A percentile compares a stretch with the other conserved stretches of the same genome.
Conservation (phyloP, 2,797 vertebrate genomes). For the Todus mexicanus region DNA sequence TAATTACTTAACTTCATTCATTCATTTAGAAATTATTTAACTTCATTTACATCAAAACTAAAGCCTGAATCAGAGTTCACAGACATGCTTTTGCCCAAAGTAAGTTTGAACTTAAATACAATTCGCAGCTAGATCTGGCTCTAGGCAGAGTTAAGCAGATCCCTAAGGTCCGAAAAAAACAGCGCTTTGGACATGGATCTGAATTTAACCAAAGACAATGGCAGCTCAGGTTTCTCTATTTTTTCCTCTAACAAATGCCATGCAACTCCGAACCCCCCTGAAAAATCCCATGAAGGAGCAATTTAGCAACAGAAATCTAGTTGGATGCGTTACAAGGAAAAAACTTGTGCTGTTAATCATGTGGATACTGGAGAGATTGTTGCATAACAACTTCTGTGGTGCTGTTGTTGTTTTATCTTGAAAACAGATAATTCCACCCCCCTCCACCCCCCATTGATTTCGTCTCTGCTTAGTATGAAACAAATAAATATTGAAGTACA, state of each 20-base stretch:
- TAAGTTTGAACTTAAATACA: background rate
- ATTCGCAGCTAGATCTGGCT: background rate
- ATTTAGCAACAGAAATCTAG: background rate
- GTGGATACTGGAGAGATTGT: slow-evolving; percentile 1
- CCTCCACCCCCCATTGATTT: background rate
- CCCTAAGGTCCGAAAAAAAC: background rate
- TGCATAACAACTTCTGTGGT: background rate
- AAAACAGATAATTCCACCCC: background rate
- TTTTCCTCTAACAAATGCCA: background rate
- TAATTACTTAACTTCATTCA: too few relatives aligned
- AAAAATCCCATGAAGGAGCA: background rate
- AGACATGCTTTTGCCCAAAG: background rate
- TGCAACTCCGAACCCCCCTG: background rate
- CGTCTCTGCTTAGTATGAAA: background rate
- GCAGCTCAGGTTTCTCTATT: background rate
- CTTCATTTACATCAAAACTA: background rate
- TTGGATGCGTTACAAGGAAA: slow-evolving; percentile 19
- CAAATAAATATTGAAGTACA: background rate
- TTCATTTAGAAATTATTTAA: background rate
- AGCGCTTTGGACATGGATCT: background rate
- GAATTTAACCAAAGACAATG: background rate
- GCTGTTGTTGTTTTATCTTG: background rate
- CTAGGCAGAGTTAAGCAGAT: background rate
- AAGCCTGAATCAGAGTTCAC: background rate
- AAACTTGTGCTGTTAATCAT: slow-evolving; percentile 45